Conservation (phyloP, 1,140 invertebrate genomes). For the Zaprionus taronus region DNA sequence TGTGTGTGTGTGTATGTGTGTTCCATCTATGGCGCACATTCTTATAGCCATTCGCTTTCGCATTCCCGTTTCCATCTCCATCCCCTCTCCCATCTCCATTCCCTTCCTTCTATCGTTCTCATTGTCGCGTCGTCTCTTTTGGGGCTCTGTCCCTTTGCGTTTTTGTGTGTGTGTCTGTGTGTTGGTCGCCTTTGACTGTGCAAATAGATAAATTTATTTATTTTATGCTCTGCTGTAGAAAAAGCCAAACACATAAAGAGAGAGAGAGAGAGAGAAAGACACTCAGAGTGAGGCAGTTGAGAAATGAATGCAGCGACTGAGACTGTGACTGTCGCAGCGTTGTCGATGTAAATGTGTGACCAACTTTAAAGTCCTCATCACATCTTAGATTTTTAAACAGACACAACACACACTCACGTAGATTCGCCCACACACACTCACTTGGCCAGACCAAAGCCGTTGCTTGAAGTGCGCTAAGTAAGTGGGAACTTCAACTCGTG, state of each 20-base stretch:
- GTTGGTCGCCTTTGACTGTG: conserved; percentile 74
- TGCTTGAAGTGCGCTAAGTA: background rate
- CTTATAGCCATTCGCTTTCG: conserved; percentile 25
- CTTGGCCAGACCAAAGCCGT: conserved; percentile 4
- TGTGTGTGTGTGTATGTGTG: conserved; percentile 28
- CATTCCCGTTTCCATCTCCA: conserved; percentile 37
- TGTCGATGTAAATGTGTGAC: conserved; percentile 26
- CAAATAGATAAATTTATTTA: conserved; percentile 82
- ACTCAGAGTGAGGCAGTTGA: background rate
- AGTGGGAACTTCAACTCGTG: background rate
- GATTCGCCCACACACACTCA: background rate
- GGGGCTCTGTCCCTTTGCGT: conserved; percentile 68
- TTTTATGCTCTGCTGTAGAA: conserved; percentile 67
- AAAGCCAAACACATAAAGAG: conserved; percentile 51
- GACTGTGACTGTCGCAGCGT: conserved; percentile 10
- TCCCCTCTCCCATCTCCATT: background rate
- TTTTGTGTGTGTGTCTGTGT: conserved; percentile 23
- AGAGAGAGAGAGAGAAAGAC: background rate
- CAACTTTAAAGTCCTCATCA: conserved; percentile 71
- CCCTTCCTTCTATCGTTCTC: background rate
- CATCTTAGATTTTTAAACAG: conserved; percentile 56
- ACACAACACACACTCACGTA: conserved; percentile 10
- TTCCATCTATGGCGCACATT: conserved; percentile 17
- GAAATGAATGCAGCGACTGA: conserved; percentile 10
- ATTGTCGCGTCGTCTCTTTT: conserved; percentile 31